Evolutionary conservation across 2,888 invertebrate species (phyloP).

Genomic region (Netelia melanura): DNA sequence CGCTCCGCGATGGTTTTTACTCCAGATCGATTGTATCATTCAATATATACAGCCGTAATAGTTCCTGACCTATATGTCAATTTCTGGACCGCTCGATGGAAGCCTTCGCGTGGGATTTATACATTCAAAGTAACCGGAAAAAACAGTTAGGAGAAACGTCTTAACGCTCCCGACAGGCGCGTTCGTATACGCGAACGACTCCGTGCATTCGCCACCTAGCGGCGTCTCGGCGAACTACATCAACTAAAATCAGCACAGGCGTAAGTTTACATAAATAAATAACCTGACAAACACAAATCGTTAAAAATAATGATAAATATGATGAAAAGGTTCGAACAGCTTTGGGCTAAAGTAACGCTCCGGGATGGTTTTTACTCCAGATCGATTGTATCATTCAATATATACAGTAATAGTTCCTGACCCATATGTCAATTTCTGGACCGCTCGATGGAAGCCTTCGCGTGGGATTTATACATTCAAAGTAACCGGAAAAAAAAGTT

Average conservation of each 20-base stretch:
- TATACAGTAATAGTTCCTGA: slow-evolving; percentile 5
- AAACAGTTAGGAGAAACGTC: neutral
- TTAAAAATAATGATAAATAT: too few species aligned
- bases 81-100: neutral
- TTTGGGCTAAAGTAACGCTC: slow-evolving; percentile 8
- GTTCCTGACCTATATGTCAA: too few species aligned
- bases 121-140: neutral
- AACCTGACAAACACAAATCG: too few species aligned
- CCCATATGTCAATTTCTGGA: too few species aligned
- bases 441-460: neutral
- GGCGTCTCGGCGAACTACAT: too few species aligned
- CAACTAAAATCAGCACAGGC: too few species aligned
- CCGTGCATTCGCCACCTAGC: too few species aligned
- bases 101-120: neutral
- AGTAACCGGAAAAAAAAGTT: neutral
- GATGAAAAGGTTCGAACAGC: slow-evolving; percentile 25
- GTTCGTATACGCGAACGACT: too few species aligned
- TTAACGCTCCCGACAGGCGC: too few species aligned
- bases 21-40: slow-evolving; percentile 49
- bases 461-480: neutral
- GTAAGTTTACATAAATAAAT: too few species aligned
- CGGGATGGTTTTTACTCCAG: slow-evolving; percentile 25
- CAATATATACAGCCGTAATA: slow-evolving; percentile 16
- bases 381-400: slow-evolving; percentile 48
- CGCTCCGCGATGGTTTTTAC: slow-evolving; percentile 17